phyloP scores from a whole-genome alignment of 2,797 vertebrate genomes.

The Etheostoma perlongum region DNA sequence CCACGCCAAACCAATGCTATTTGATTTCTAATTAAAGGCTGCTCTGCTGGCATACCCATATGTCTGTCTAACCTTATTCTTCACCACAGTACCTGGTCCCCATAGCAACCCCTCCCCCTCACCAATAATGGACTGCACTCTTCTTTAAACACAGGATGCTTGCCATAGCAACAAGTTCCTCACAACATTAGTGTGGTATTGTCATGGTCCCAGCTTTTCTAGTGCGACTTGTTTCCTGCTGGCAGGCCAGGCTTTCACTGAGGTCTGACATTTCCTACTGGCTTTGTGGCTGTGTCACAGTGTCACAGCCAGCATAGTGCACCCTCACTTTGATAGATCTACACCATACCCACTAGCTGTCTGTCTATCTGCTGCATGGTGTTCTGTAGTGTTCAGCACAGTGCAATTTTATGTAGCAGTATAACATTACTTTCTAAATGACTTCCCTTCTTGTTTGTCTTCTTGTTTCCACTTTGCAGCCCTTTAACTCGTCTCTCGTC shows the following conservation, averaged over 20 bases:
- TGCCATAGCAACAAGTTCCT: conserved; percentile 59
- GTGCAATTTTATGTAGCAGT: background rate
- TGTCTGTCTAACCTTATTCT: conserved; percentile 21
- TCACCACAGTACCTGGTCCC: conserved; percentile 58
- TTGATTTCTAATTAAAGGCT: conserved; percentile 19
- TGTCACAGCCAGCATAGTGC: background rate
- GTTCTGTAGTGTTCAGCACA: background rate
- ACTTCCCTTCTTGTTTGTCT: background rate
- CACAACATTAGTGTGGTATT: conserved; percentile 35
- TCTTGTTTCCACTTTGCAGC: background rate
- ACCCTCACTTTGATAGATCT: background rate
- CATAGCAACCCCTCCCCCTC: conserved; percentile 73
- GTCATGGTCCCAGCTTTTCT: conserved; percentile 35
- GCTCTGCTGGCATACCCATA: background rate
- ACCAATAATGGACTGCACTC: conserved; percentile 47
- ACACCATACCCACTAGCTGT: too few species aligned
- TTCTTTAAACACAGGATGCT: conserved; percentile 53
- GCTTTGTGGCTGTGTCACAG: background rate
- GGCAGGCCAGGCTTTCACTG: conserved; percentile 5
- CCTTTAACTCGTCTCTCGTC: background rate
- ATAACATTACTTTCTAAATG: too few species aligned
- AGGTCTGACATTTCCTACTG: background rate
- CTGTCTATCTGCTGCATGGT: background rate
- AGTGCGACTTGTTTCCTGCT: conserved; percentile 27
- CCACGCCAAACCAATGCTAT: background rate